Evolutionary conservation across 30 jellyfish, hydroid and myxozoan genomes (phyloP), one percentile per base, ranked within the genome.

Genomic region (Clytia hemisphaerica): DNA sequence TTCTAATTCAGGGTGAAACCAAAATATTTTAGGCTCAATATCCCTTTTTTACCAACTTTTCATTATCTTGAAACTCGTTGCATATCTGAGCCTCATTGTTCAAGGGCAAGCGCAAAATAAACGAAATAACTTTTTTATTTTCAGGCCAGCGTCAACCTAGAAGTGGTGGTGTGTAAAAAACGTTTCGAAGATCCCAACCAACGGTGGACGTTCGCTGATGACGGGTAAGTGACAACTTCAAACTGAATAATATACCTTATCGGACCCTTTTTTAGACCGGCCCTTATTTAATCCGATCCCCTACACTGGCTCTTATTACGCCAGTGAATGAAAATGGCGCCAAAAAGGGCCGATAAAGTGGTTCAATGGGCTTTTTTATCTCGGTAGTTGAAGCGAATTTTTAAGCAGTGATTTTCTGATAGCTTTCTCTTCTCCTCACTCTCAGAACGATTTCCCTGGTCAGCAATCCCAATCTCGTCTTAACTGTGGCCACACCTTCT

Each of bases 181-280:
- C 67, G 79, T 30, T 30, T 62, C 6, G 94, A 87, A 48, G 88
- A 78, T 30, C 74, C 96, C n/a, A 45, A 32, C 12, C 96, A 87
- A 65, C 53, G 96, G 40, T 87, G 96, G 96, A 36, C 63, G 58
- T 19, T 79, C 12, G 58, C 81, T 10, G 70, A 61, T 7, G 95
- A 80, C 60, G 96, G 96, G 96, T 87, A 38, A 36, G 94, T 9
- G 15, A 10, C 10, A 40, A 9, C n/a, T 40, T 40, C 53, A 40
- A 9, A 9, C 10, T 42, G 12, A 9, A 9, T 42, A 42, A 12
- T 9, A 42, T 42, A 9, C 53, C 12, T 24, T 21, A 14, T 60
- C 64, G 25, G 44, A 30, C 28, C 32, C 66, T 9, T 6, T 22
- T 7, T 51, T 22, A 6, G 29, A n/a, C n/a, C n/a, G n/a, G n/a